Evolutionary conservation across 1,140 invertebrate genomes (phyloP).

Genomic region (Drosophila kepulauana): DNA sequence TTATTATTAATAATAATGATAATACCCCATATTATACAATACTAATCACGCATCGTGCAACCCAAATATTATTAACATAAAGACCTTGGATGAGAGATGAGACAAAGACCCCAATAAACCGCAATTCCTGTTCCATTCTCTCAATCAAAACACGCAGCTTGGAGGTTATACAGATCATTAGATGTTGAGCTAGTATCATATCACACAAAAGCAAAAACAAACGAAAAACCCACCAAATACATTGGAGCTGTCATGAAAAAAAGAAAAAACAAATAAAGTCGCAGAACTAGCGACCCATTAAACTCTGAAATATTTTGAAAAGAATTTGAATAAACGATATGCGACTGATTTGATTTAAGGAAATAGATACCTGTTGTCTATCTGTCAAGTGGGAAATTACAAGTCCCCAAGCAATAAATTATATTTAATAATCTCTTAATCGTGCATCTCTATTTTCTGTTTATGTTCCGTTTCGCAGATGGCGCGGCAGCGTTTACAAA

Average conservation of each 20-base stretch:
- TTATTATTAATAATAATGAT: conserved; percentile 13
- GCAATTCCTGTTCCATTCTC: conserved; percentile 59
- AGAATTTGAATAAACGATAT: conserved; percentile 36
- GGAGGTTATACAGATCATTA: conserved; percentile 61
- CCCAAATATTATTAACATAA: conserved; percentile 51
- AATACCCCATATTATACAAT: conserved; percentile 25
- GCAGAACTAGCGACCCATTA: conserved; percentile 57
- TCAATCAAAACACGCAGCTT: conserved; percentile 11
- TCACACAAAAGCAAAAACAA: conserved; percentile 8
- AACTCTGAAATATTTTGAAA: conserved; percentile 35
- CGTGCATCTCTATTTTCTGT: conserved; percentile 11
- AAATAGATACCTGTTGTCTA: conserved; percentile 9
- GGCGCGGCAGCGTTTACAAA: conserved; percentile 99
- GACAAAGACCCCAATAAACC: conserved; percentile 45
- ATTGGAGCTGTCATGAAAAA: conserved; percentile 45
- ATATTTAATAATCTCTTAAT: conserved; percentile 19
- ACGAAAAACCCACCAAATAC: conserved; percentile 48
- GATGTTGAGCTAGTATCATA: conserved; percentile 47
- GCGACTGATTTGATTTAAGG: conserved; percentile 27
- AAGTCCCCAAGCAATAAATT: conserved; percentile 30
- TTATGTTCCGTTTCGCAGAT: conserved; percentile 87
- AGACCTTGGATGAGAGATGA: conserved; percentile 56
- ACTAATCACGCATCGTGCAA: conserved; percentile 22
- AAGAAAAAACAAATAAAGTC: conserved; percentile 17
- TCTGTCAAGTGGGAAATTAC: conserved; percentile 42